Base-by-base conservation (phyloP, 2,797 vertebrate species). In the Dallia pectoralis region DNA sequence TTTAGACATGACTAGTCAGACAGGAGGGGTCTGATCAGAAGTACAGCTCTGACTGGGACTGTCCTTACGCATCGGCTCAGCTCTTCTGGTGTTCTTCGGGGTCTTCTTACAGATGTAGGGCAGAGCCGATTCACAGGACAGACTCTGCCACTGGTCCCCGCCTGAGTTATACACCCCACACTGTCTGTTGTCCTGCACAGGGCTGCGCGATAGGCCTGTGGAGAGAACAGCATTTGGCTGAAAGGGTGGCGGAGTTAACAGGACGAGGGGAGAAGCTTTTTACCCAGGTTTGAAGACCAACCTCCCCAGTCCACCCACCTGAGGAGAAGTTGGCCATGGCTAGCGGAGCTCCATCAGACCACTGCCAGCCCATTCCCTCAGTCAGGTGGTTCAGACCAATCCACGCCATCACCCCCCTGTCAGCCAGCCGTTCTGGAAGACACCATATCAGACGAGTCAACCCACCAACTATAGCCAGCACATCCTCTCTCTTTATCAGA, bases 91-190 rank as follows among this genome's bases (percentile, higher is more conserved):
- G 84, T 86, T 73, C 66, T 94, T 95, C 22, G 92, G 88, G 1
- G 91, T 89, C 89, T 97, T 97, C 91, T 98, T 97, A 87, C 97
- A 98, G 75, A 97, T 75, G 79, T 97, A 99, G 72, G 97, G 96
- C 81, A 97, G 89, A 29, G 91, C 89, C 5, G 93, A 92, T 63
- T 95, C 93, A 85, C 97, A 98, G 11, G 89, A 85, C 11, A 92
- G 88, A 79, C 91, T 96, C 77, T 89, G 92, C 97, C 97, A 98
- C 70, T 87, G 80, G 1, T 89, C 22, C 84, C 80, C 32, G 82
- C 56, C 0, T 47, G 95, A 91, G 84, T 91, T 94, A 81, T 95
- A 94, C 36, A 94, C 91, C 4, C 94, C 95, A 85, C 97, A 99
- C 70, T 84, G 89, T 68, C 92, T 87, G 87, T 93, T 89, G 79